Evolutionary conservation across 2,797 vertebrate species (phyloP).

Genomic region (Tragelaphus oryx): DNA sequence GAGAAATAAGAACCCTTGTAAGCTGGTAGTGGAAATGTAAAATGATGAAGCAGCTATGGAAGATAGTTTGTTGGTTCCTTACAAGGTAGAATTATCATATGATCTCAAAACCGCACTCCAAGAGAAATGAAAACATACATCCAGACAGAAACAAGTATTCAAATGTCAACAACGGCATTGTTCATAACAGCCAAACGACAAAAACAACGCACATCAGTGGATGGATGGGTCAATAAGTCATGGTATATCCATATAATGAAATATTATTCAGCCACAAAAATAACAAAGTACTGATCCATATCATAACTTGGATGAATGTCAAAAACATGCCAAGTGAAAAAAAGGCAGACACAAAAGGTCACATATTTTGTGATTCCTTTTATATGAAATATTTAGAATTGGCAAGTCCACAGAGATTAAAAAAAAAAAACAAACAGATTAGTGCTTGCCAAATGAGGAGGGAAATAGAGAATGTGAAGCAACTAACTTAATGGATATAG

Average conservation of each 20-base stretch:
- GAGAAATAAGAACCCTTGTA: neutral
- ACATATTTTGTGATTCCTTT: neutral
- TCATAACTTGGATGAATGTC: neutral
- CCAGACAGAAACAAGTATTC: neutral
- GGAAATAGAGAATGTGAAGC: fast-evolving
- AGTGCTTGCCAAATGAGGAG: neutral
- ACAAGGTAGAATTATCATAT: neutral
- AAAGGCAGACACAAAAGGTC: neutral
- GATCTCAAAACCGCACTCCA: neutral
- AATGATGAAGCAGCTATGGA: fast-evolving
- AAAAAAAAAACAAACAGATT: no score
- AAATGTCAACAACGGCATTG: neutral
- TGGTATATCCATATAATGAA: fast-evolving
- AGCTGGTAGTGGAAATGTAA: no score
- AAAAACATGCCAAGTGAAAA: neutral
- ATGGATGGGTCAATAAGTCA: neutral
- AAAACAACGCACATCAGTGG: neutral
- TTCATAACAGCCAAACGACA: neutral
- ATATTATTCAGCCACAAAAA: neutral
- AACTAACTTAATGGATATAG: neutral
- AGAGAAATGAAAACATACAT: neutral
- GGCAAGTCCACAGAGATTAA: neutral
- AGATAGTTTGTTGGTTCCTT: no score
- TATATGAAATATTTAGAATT: neutral
- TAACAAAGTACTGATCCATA: neutral